Evolutionary conservation across 2,797 vertebrate genomes (phyloP).

Genomic region (Syngnathus rostellatus): DNA sequence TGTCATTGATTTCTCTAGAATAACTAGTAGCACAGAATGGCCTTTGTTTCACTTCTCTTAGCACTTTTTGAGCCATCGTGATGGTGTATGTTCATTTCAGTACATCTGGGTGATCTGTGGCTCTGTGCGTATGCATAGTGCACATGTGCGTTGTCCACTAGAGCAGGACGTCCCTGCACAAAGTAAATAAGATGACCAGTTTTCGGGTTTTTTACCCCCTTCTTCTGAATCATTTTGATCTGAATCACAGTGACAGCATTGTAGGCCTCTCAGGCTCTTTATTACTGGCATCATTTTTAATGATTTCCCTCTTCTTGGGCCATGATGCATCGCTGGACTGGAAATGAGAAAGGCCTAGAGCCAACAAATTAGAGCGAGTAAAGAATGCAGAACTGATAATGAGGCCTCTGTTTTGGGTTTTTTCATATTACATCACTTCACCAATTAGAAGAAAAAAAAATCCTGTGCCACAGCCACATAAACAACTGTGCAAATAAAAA

Average conservation of each 20-base stretch:
- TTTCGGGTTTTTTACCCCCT: not conserved
- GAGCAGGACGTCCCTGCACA: not conserved
- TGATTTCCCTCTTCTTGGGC: constrained; percentile 20
- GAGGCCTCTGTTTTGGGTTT: constrained; percentile 25
- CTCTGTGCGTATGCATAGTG: not conserved
- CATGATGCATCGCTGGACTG: constrained; percentile 30
- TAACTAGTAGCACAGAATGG: constrained; percentile 1
- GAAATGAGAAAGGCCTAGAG: constrained; percentile 22
- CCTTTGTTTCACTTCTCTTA: constrained; percentile 30
- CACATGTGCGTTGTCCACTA: not conserved
- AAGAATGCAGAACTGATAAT: constrained; percentile 27
- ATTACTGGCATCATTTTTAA: constrained; percentile 28
- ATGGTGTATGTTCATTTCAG: constrained; percentile 27
- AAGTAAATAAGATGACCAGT: not conserved
- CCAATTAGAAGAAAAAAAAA: constrained; percentile 26
- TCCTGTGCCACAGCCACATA: not conserved
- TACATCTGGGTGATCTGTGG: constrained; percentile 10
- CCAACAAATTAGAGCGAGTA: constrained; percentile 32
- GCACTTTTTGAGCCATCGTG: constrained; percentile 7
- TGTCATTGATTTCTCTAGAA: constrained; percentile 22
- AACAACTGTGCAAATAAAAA: not conserved
- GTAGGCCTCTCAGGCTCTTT: constrained; percentile 18
- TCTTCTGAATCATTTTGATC: constrained; percentile 5
- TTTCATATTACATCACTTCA: constrained; percentile 34
- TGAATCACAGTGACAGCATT: constrained; percentile 15